phyloP scores from a whole-genome alignment of 2,113 vertebrate genomes.

The Chaetodon trifascialis region DNA sequence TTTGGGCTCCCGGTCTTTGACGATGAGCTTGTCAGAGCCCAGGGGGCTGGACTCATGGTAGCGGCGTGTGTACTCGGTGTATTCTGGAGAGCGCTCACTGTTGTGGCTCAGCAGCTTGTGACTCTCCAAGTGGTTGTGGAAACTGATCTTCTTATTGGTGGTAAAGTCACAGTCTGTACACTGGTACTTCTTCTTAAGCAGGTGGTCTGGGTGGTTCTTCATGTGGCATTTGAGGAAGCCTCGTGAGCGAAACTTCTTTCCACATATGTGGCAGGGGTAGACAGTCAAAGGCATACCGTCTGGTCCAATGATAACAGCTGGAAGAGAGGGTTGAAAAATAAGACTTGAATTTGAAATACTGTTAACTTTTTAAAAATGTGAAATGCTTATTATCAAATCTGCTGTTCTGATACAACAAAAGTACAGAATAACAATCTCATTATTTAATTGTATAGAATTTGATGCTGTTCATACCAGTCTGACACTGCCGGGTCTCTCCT shows the following conservation, averaged over 20 bases:
- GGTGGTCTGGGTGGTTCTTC: slow-evolving; percentile 99
- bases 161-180: slow-evolving; percentile 99
- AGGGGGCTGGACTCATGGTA: slow-evolving; percentile 96
- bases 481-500: slow-evolving; percentile 94
- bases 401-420: background rate
- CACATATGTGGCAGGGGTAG: slow-evolving; percentile 98
- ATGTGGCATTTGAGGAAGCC: slow-evolving; percentile 99
- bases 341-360: background rate
- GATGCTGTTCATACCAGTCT: slow-evolving; percentile 89
- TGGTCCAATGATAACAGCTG: slow-evolving; percentile 99
- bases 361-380: background rate
- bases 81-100: slow-evolving; percentile 85
- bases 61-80: slow-evolving; percentile 93
- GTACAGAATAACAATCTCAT: background rate
- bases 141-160: slow-evolving; percentile 99
- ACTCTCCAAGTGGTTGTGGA: slow-evolving; percentile 98
- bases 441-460: background rate
- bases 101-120: slow-evolving; percentile 91
- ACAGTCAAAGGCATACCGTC: slow-evolving; percentile 98
- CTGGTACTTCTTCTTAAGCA: slow-evolving; percentile 98
- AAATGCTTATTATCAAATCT: background rate
- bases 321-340: slow-evolving; percentile 30
- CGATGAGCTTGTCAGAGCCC: slow-evolving; percentile 97
- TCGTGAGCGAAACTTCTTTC: slow-evolving; percentile 99
- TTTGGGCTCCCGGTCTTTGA: slow-evolving; percentile 96